phyloP scores from a whole-genome alignment of 92 coral and sea anemone species.

The Meandrina meandrites region DNA sequence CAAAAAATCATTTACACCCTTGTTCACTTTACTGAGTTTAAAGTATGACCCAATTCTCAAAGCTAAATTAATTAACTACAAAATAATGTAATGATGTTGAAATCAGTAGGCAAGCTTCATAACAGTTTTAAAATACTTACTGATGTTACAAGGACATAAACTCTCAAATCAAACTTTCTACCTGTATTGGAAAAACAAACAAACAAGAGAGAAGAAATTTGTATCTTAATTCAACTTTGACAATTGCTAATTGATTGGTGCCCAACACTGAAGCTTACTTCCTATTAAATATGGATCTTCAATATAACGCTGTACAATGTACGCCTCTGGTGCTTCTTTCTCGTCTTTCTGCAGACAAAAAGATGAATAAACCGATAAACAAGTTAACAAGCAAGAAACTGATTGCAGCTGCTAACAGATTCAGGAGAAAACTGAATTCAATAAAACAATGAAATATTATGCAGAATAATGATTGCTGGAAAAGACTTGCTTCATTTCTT shows the following conservation, averaged over 20 bases:
- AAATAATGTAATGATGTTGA: background rate
- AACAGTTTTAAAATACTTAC: constrained; percentile 60
- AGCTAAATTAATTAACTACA: no score
- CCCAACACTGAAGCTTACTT: constrained; percentile 47
- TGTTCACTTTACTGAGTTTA: no score
- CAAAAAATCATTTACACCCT: no score
- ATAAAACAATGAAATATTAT: background rate
- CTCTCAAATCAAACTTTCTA: constrained; percentile 93
- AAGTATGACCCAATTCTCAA: no score
- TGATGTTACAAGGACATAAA: constrained; percentile 89
- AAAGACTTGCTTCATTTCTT: no score
- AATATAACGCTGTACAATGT: constrained; percentile 91
- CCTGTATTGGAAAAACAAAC: constrained; percentile 51
- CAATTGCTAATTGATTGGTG: background rate
- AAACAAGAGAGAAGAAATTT: background rate
- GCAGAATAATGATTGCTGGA: no score
- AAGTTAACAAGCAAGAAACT: background rate
- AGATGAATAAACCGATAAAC: background rate
- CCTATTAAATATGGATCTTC: constrained; percentile 95
- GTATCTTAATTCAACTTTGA: background rate
- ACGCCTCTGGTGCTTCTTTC: constrained; percentile 91
- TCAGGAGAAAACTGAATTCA: background rate
- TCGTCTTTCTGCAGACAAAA: constrained; percentile 74
- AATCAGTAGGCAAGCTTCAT: background rate
- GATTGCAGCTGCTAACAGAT: background rate